phyloP scores from a whole-genome alignment of 2,113 vertebrate genomes.

The Prunella himalayana region DNA sequence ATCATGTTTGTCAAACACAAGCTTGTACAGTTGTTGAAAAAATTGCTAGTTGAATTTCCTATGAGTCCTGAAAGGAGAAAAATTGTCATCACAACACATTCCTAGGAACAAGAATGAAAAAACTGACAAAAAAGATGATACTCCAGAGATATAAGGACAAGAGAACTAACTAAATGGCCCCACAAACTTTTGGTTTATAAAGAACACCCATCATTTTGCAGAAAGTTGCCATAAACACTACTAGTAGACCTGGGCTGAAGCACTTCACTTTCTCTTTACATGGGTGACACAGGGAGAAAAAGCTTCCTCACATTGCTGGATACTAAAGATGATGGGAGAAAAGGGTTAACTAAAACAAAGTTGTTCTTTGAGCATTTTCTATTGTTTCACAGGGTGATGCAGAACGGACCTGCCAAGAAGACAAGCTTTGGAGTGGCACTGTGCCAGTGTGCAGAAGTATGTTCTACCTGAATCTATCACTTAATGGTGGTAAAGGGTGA shows the following conservation, averaged over 20 bases:
- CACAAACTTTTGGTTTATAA: not conserved
- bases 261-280: not conserved
- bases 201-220: not conserved
- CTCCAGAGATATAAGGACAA: not conserved
- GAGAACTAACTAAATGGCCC: not conserved
- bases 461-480: conserved; percentile 30
- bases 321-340: not conserved
- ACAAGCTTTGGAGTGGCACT: conserved; percentile 83
- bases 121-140: not conserved
- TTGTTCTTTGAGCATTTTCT: not conserved
- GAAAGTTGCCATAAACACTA: not conserved
- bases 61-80: not conserved
- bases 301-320: not conserved
- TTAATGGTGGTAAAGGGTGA: not conserved
- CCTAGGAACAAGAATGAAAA: not conserved
- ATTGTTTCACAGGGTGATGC: conserved; percentile 76
- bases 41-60: not conserved
- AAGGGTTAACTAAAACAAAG: not conserved
- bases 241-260: not conserved
- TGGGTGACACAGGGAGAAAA: not conserved
- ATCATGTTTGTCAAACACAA: not conserved
- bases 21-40: not conserved
- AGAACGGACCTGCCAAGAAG: conserved; percentile 82
- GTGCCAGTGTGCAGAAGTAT: conserved; percentile 84
- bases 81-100: not conserved